A percentile compares a stretch with the other conserved stretches of the same genome.
phyloP scores from a whole-genome alignment of 2,888 invertebrate species.

The Perdita meconis region DNA sequence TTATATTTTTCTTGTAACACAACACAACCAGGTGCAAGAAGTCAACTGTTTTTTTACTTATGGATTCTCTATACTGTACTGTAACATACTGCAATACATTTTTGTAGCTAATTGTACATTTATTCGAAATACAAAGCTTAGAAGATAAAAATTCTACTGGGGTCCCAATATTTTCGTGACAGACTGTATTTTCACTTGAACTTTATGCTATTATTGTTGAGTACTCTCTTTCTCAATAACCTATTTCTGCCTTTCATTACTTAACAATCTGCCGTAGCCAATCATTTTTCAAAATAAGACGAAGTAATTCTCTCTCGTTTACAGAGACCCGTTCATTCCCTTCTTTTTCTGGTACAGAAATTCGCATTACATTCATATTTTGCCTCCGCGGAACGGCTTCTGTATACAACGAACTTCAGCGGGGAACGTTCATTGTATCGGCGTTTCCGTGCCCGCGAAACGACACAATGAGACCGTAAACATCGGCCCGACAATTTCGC shows the following conservation, averaged over 20 bases:
- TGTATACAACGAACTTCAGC: neutral
- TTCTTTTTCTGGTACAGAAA: neutral
- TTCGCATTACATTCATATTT: neutral
- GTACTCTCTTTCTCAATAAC: neutral
- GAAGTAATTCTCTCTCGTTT: neutral
- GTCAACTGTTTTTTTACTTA: no score
- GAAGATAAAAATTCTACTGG: no score
- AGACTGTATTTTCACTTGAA: no score
- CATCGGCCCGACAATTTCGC: slow-evolving; percentile 35
- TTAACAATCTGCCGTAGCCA: neutral
- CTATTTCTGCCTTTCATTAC: neutral
- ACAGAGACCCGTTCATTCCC: neutral
- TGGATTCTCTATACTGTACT: no score
- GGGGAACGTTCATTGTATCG: slow-evolving; percentile 18
- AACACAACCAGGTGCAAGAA: no score
- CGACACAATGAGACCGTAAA: slow-evolving; percentile 42
- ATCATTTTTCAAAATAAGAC: neutral
- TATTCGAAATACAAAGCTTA: no score
- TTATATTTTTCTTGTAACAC: no score
- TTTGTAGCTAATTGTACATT: no score
- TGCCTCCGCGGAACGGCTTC: neutral
- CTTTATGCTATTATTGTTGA: neutral
- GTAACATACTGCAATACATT: no score
- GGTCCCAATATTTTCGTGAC: no score
- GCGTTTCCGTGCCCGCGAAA: slow-evolving; percentile 19